Evolutionary conservation across 2,797 vertebrate genomes (phyloP), one percentile per base, ranked within the genome.

Genomic region (Eutrigla gurnardus): DNA sequence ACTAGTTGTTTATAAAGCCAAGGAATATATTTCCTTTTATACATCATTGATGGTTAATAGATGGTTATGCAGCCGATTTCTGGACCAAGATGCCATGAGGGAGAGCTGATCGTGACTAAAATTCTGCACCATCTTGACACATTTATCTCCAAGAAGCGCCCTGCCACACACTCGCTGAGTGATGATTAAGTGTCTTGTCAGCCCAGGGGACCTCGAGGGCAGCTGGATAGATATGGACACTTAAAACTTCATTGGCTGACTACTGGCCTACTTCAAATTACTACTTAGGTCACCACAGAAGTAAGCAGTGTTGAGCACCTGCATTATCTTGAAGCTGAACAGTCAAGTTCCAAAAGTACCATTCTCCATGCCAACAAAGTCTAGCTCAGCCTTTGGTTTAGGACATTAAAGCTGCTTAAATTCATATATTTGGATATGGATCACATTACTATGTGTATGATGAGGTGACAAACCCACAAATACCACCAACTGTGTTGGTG

Each of bases 161-260:
- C 57, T 40, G 70, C 66, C 70, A 77, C 77, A 79, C 54, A 71
- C 58, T 25, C 25, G 7, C 36, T 60, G 40, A 71, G 62, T 37
- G 3, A 70, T 25, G 25, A 80, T 73, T 70, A 84, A 80, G 70
- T 60, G 64, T 83, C 70, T 66, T 79, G 57, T 67, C 65, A 49
- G 32, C 65, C 39, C 42, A 18, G n/a, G 61, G 77, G 70, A 74
- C 73, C 73, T 80, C 70, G 67, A 66, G 73, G 77, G 52, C 70
- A 66, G 65, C 55, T 32, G 52, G 52, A 55, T 65, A 70, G 49
- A 54, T 37, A 67, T 50, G 18, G 37, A 67, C 45, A 63, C 62
- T 65, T 66, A 18, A 73, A 66, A 55, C 39, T 63, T 59, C 59
- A 55, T 18, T 42, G 58, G 40, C 49, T 53, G 69, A 65, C 36